Conservation (phyloP, 30 jellyfish, hydroid and myxozoan genomes). For the Rhopilema esculentum region DNA sequence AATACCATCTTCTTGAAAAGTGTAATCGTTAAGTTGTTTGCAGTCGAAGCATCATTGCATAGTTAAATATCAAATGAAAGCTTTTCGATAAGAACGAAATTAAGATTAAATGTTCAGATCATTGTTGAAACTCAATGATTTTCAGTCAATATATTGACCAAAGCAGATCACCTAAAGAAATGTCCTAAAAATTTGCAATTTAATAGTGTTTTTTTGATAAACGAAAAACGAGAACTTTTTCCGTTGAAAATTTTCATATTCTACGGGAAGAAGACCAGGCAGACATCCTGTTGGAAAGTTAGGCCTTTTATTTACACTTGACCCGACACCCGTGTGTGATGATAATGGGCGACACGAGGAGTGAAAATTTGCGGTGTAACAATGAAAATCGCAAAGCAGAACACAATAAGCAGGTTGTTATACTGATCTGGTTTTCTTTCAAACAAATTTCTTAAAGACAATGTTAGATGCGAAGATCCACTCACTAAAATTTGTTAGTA, state of each 20-base stretch:
- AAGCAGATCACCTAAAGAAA: too few relatives aligned
- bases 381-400: not conserved
- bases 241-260: too few relatives aligned
- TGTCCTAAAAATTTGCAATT: not conserved
- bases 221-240: too few relatives aligned
- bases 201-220: too few relatives aligned
- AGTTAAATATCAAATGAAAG: too few relatives aligned
- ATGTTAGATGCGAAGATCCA: not conserved
- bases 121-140: too few relatives aligned
- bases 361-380: not conserved
- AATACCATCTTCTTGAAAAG: too few relatives aligned
- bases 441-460: not conserved
- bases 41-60: too few relatives aligned
- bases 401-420: not conserved
- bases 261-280: not conserved
- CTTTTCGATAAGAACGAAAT: too few relatives aligned
- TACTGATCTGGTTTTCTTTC: not conserved
- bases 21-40: too few relatives aligned
- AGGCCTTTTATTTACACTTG: not conserved
- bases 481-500: not conserved
- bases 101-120: too few relatives aligned
- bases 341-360: not conserved
- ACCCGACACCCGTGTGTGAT: not conserved
- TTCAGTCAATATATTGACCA: too few relatives aligned
- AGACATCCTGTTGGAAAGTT: not conserved